Evolutionary conservation across 2,888 invertebrate genomes (phyloP).

Genomic region (Sphaerophoria taeniata): DNA sequence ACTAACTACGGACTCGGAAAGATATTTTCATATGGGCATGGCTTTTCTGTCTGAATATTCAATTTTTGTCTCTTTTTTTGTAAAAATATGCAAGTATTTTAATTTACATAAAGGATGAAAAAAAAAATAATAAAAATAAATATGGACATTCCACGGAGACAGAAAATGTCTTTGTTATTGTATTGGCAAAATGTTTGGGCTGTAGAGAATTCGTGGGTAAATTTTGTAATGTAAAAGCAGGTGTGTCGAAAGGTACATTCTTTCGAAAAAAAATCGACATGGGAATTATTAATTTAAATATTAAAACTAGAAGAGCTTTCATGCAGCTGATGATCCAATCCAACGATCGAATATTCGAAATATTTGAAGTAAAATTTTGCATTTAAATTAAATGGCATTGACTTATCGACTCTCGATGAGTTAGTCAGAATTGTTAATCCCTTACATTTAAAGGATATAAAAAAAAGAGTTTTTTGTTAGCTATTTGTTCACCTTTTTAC

Average conservation of each 20-base stretch:
- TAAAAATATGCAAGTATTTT: conserved; percentile 58
- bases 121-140: conserved; percentile 2
- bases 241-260: background rate
- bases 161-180: conserved; percentile 9
- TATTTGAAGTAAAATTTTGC: background rate
- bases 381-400: background rate
- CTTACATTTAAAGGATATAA: too few species aligned
- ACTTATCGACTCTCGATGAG: background rate
- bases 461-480: too few species aligned
- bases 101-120: conserved; percentile 64
- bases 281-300: conserved; percentile 22
- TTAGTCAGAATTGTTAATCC: too few species aligned
- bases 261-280: background rate
- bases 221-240: background rate
- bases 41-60: background rate
- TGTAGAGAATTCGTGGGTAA: background rate
- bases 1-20: too few species aligned
- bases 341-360: too few species aligned
- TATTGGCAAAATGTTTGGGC: background rate
- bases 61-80: background rate
- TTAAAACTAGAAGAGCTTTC: background rate
- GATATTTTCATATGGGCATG: background rate
- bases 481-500: too few species aligned
- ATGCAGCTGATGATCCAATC: background rate
- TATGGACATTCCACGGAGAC: background rate